Evolutionary conservation across 2,888 invertebrate genomes (phyloP), one percentile per base, ranked within the genome.

Genomic region (Corythucha ciliata): DNA sequence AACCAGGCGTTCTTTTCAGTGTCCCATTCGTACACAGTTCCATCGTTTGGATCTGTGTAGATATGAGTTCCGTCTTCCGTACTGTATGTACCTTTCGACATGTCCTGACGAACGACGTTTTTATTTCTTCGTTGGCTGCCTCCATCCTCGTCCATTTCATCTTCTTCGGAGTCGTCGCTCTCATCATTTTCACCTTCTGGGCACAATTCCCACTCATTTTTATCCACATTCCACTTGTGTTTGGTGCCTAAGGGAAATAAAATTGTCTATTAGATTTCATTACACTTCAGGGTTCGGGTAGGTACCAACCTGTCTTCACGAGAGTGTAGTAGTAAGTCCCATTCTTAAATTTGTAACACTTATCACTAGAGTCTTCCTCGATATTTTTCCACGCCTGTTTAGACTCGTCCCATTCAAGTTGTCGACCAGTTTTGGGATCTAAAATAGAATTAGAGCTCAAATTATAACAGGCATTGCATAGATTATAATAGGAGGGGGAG

Each of bases 11-110:
- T 83, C 67, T 87, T 93, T 32, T 79, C 79, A 21, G 74, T 74
- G 70, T 97, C 93, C 91, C 92, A 97, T 65, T 94, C 85, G 68
- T 80, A 92, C 56, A 83, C 81, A 0, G 83, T 81, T 1, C 93
- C 94, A 74, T 97, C 96, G 46, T 74, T 69, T 21, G 74, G 72
- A 65, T 90, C 90, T 5, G 81, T 84, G 62, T 87, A 89, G 8
- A 80, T 79, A 62, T 85, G 82, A 45, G 81, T 79, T 63, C 84
- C 81, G 67, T 83, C 76, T 70, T 86, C 83, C 66, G 80, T 79
- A 46, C 79, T 80, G 65, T 85, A 85, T 49, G 69, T 62, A 57
- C 68, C 70, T 52, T 59, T 64, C 8, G 61, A 56, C 41, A 69
- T 56, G 57, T 63, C 61, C 62, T 57, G 65, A 53, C 32, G 63